Evolutionary conservation across 2,797 vertebrate genomes (phyloP).

Genomic region (Pseudotriccus pelzelni): DNA sequence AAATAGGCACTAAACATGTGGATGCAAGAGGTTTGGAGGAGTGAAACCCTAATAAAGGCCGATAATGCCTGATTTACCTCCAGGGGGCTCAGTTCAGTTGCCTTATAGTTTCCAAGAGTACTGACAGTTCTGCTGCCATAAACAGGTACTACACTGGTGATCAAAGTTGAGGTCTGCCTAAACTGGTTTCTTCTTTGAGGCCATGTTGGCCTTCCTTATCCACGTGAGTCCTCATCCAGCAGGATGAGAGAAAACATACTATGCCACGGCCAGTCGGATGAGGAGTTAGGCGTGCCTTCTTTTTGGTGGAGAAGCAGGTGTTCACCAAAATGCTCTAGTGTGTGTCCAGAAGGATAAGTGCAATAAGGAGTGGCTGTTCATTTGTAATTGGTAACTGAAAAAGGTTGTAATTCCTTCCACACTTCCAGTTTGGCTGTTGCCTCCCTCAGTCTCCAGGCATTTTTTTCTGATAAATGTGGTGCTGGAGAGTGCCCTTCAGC

Average conservation of each 20-base stretch:
- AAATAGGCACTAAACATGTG: not conserved
- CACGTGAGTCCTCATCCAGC: not conserved
- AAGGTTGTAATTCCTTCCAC: not conserved
- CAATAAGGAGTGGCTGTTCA: not conserved
- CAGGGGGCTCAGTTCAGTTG: not conserved
- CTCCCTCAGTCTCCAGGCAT: not conserved
- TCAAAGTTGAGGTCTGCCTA: not conserved
- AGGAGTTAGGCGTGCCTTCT: not conserved
- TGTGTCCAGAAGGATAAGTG: not conserved
- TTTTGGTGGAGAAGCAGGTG: not conserved
- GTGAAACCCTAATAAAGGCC: not conserved
- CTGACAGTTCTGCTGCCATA: not conserved
- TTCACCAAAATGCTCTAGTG: not conserved
- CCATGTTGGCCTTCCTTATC: not conserved
- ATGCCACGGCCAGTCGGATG: fast-evolving
- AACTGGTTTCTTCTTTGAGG: not conserved
- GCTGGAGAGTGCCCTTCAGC: not conserved
- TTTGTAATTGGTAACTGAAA: not conserved
- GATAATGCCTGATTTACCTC: not conserved
- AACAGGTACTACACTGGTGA: not conserved
- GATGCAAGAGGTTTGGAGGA: not conserved
- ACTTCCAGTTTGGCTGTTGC: not conserved
- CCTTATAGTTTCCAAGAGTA: not conserved
- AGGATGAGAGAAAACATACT: not conserved
- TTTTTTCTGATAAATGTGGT: not conserved